Evolutionary conservation across 2,797 vertebrate species (phyloP), one percentile per base, ranked within the genome.

Genomic region (Lacerta agilis): DNA sequence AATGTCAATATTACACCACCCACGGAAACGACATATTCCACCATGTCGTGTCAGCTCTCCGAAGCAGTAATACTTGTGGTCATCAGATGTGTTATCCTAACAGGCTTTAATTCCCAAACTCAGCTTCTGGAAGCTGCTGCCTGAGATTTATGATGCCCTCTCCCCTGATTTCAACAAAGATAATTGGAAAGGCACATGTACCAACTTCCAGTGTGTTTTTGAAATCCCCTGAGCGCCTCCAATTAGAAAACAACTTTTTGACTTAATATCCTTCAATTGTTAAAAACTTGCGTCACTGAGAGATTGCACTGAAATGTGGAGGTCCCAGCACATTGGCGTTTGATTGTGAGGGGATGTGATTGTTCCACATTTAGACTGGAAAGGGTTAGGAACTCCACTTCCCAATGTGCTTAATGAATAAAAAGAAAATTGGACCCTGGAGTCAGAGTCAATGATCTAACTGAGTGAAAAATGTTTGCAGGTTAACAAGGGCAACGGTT

Each of bases 261-360:
- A 97, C 97, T 98, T 97, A 95, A 98, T 98, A 99, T 99, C 99
- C 98, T 99, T 97, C 98, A 96, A 99, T 99, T 99, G 99, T 99
- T 98, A 98, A 91, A 96, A 96, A 97, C 96, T 97, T 99, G 98
- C 98, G 98, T 99, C 98, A 99, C 92, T 96, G 95, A 95, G 92
- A 97, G 96, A 97, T 96, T 90, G 94, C 95, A 92, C 95, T 93
- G 95, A 97, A 96, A 97, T 87, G 95, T 95, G 97, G 95, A 96
- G 94, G 96, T 97, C 96, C 96, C 96, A 92, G 92, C 93, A 95
- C 95, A 92, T 94, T 94, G 95, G 96, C 95, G 94, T 96, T 95
- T 98, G 97, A 98, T 98, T 98, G 98, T 97, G 94, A 97, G 93
- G 96, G 96, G 97, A 97, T 97, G 96, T 97, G 97, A 98, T 98